Percentiles rank a stretch among this genome's conserved stretches.
Conservation (phyloP, 2,888 invertebrate species). For the Oxyteleia sp. region DNA sequence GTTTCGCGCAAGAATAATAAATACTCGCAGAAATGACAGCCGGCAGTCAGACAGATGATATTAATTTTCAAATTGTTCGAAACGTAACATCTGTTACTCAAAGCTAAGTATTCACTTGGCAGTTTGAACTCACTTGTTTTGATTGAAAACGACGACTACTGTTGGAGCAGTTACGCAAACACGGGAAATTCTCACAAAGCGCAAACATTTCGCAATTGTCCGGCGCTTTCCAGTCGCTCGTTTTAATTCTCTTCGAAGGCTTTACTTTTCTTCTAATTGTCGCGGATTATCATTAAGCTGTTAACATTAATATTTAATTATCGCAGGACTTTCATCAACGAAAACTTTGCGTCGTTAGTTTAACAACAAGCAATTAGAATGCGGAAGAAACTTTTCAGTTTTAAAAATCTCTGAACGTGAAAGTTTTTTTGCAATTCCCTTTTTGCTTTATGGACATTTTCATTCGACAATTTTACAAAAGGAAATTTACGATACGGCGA, state of each 20-base stretch:
- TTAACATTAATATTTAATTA: too few species aligned
- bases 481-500: too few species aligned
- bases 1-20: neutral
- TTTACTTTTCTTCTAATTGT: neutral
- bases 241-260: neutral
- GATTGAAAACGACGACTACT: conserved; percentile 30
- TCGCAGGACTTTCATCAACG: neutral
- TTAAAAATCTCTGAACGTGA: too few species aligned
- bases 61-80: conserved; percentile 27
- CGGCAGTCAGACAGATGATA: neutral
- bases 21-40: neutral
- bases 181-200: conserved; percentile 27
- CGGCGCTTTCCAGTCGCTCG: neutral
- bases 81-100: conserved; percentile 32
- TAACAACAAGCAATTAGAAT: too few species aligned
- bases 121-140: conserved; percentile 35
- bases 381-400: too few species aligned
- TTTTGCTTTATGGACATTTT: too few species aligned
- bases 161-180: conserved; percentile 34
- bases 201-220: conserved; percentile 16
- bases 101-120: conserved; percentile 22
- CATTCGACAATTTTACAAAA: too few species aligned
- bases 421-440: too few species aligned
- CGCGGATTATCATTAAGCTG: too few species aligned
- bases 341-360: too few species aligned